These are phyloP conservation scores for Drosophila mercatorum DNA, from an alignment of 2,888 invertebrate genomes.

Conservation along the genomic window DNA sequence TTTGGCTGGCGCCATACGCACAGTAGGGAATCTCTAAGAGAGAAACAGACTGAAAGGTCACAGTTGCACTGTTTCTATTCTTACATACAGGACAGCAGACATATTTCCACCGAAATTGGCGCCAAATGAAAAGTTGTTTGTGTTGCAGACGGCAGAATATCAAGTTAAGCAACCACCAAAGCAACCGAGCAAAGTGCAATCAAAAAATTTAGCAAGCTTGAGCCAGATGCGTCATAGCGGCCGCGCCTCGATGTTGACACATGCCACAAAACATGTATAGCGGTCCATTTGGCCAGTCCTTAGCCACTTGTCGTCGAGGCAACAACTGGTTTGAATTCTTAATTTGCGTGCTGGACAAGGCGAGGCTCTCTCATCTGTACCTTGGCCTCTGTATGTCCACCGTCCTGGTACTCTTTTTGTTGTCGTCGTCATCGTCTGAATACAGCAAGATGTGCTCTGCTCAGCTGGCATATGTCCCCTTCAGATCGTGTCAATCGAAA, in stretches of 20 bases:
- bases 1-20: constrained; percentile 71
- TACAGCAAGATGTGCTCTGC: constrained; percentile 30
- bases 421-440: constrained; percentile 14
- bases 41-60: constrained; percentile 20
- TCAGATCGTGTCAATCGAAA: constrained; percentile 66
- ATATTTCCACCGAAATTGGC: constrained; percentile 18
- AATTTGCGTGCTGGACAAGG: constrained; percentile 69
- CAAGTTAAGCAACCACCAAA: constrained; percentile 28
- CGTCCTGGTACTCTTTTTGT: constrained; percentile 35
- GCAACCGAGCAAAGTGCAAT: constrained; percentile 22
- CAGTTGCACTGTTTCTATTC: constrained; percentile 23
- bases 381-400: constrained; percentile 8
- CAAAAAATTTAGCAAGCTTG: constrained; percentile 18
- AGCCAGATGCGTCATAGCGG: constrained; percentile 60
- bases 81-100: no score
- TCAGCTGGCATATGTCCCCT: constrained; percentile 41
- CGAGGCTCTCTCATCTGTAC: constrained; percentile 31
- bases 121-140: constrained; percentile 25
- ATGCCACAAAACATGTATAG: constrained; percentile 55
- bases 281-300: constrained; percentile 50
- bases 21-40: constrained; percentile 51
- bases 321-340: constrained; percentile 73
- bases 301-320: constrained; percentile 57
- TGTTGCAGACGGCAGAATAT: constrained; percentile 10
- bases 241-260: constrained; percentile 63